Conservation (phyloP, 2,888 invertebrate species). For the Stramonita haemastoma region DNA sequence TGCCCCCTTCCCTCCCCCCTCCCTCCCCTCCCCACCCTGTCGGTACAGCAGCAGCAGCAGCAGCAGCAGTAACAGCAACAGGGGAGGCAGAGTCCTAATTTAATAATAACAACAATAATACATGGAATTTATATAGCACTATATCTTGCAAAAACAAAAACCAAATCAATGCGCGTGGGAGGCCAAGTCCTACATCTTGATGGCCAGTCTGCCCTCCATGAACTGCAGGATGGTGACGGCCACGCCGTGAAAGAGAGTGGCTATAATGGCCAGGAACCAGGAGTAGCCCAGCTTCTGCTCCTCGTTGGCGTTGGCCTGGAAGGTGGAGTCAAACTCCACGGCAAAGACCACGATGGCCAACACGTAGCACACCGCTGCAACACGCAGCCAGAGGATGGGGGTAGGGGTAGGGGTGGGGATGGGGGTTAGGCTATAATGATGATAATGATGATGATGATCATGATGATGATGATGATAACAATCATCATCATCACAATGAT, state of each 20-base stretch:
- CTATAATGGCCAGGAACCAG: constrained; percentile 43
- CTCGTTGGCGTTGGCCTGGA: neutral
- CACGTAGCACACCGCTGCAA: constrained; percentile 16
- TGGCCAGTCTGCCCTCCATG: constrained; percentile 28
- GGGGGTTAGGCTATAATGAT: neutral
- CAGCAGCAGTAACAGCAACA: too few relatives aligned
- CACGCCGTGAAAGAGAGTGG: constrained; percentile 31
- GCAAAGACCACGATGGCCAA: constrained; percentile 43
- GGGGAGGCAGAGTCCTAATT: neutral
- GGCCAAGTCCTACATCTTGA: neutral
- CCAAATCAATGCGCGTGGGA: too few relatives aligned
- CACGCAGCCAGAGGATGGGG: neutral
- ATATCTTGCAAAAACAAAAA: too few relatives aligned
- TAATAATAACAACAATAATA: too few relatives aligned
- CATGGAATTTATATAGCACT: too few relatives aligned
- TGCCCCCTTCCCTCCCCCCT: too few relatives aligned
- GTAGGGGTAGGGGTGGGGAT: neutral
- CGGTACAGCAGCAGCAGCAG: too few relatives aligned
- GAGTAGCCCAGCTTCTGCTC: constrained; percentile 32
- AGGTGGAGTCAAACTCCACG: constrained; percentile 28
- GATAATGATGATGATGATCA: too few relatives aligned
- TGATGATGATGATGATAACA: too few relatives aligned
- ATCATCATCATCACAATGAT: too few relatives aligned
- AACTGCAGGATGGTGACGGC: constrained; percentile 38
- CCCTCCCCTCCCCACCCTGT: too few relatives aligned